Percentiles rank a stretch among this genome's conserved stretches.
Conservation (phyloP, 2,113 vertebrate species). For the Pao palembangensis region DNA sequence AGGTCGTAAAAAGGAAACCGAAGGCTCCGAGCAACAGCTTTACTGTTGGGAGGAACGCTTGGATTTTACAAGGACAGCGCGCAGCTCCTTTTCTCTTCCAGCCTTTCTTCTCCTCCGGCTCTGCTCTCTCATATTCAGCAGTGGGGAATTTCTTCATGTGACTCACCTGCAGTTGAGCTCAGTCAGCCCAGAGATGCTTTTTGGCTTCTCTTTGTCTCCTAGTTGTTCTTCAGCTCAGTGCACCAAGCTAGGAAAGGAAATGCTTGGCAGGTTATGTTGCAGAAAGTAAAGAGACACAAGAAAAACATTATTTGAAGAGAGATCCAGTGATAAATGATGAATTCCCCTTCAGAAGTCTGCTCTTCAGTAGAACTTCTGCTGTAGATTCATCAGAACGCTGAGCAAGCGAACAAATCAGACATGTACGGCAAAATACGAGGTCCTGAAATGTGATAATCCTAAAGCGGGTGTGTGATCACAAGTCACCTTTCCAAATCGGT, state of each 20-base stretch:
- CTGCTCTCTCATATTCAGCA: conserved; percentile 43
- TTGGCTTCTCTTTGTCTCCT: not conserved
- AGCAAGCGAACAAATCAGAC: too few relatives aligned
- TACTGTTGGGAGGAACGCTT: conserved; percentile 58
- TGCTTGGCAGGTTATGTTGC: too few relatives aligned
- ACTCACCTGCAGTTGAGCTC: conserved; percentile 41
- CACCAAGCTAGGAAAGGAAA: too few relatives aligned
- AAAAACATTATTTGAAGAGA: not conserved
- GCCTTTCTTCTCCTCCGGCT: conserved; percentile 19
- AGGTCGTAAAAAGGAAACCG: conserved; percentile 50
- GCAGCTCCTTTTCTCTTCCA: conserved; percentile 28
- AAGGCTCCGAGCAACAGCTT: conserved; percentile 41
- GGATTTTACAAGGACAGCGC: conserved; percentile 52
- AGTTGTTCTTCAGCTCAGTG: not conserved
- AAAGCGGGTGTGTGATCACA: not conserved
- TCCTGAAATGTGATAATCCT: too few relatives aligned
- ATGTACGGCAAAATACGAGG: too few relatives aligned
- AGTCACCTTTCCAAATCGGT: too few relatives aligned
- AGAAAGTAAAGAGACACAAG: not conserved
- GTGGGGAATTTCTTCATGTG: conserved; percentile 45
- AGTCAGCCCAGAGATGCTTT: not conserved
- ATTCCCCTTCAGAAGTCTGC: too few relatives aligned
- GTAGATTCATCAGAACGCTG: too few relatives aligned
- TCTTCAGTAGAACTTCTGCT: too few relatives aligned
- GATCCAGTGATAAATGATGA: not conserved